Percentiles rank a stretch among this genome's conserved stretches.
Conservation (phyloP, 2,113 vertebrate species). For the Pelodiscus sinensis region DNA sequence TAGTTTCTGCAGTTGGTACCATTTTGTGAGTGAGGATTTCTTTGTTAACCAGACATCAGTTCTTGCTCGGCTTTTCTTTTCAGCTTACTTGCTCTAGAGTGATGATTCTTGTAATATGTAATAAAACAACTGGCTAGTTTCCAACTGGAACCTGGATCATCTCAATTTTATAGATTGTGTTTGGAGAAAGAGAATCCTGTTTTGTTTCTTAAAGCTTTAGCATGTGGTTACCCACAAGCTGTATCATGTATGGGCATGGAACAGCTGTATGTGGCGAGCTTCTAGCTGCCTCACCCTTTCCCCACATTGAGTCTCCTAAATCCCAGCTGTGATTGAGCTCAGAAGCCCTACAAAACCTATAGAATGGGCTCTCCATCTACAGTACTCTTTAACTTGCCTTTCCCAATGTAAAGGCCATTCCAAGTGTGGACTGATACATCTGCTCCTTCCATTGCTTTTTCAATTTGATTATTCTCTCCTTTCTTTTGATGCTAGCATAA, state of each 20-base stretch:
- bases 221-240: constrained; percentile 19
- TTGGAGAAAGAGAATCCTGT: not conserved
- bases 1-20: not conserved
- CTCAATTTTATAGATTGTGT: constrained; percentile 26
- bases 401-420: accelerated
- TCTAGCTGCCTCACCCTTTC: not conserved
- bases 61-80: constrained; percentile 35
- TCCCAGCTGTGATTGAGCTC: not conserved
- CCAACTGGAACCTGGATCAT: constrained; percentile 39
- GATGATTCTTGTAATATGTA: constrained; percentile 42
- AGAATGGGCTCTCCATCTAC: not conserved
- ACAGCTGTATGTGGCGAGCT: not conserved
- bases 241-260: constrained; percentile 37
- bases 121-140: constrained; percentile 40
- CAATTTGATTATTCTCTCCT: not conserved
- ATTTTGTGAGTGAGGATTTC: not conserved
- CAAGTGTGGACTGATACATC: not conserved
- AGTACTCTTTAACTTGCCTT: not conserved
- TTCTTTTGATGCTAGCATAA: not conserved
- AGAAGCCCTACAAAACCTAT: not conserved
- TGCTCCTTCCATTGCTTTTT: not conserved
- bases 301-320: not conserved
- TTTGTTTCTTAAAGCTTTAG: not conserved
- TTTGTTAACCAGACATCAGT: not conserved
- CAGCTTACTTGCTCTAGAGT: constrained; percentile 60